Evolutionary conservation across 2,113 vertebrate species (phyloP), one percentile per base, ranked within the genome.

Genomic region (Alethe castanea): DNA sequence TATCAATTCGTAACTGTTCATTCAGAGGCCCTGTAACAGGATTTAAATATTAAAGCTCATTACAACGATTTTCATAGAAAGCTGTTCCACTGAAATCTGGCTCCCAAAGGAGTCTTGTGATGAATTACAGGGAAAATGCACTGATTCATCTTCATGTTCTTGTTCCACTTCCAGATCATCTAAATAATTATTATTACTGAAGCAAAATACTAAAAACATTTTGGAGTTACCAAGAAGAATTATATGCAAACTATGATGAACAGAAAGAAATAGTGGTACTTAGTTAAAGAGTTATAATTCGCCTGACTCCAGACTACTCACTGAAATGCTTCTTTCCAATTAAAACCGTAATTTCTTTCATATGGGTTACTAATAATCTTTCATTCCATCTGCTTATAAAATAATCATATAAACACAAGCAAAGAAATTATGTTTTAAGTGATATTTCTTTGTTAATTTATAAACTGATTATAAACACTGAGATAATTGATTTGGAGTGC

Each of bases 31-130:
- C 79, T 83, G 38, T 81, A 83, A 96, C 47, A 66, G 64, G 64
- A 86, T 81, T 92, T 88, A 44, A 92, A 83, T 81, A 83, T 73
- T 93, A 80, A 92, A 90, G 22, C 50, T 86, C 50, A 73, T 90
- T 86, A 73, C 24, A 77, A 3, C 44, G 17, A 54, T 67, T 70
- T 31, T 90, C 88, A 71, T 18, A 70, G 52, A 86, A 83, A 88
- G 79, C 71, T 78, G 29, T 42, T 92, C 33, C 54, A 86, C 33
- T 50, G 72, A 95, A 94, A 71, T 59, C 22, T 67, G 0, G 1
- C 50, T 88, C 80, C 72, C 66, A 57, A 56, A 73, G 82, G 54
- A 86, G 10, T 61, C 70, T 71, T 82, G 45, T 0, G 1, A 35
- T 45, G 59, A 90, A 82, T 40, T 45, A 45, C 19, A 62, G 33